Base-by-base conservation (phyloP, 2,888 invertebrate species). In the Troides aeacus region DNA sequence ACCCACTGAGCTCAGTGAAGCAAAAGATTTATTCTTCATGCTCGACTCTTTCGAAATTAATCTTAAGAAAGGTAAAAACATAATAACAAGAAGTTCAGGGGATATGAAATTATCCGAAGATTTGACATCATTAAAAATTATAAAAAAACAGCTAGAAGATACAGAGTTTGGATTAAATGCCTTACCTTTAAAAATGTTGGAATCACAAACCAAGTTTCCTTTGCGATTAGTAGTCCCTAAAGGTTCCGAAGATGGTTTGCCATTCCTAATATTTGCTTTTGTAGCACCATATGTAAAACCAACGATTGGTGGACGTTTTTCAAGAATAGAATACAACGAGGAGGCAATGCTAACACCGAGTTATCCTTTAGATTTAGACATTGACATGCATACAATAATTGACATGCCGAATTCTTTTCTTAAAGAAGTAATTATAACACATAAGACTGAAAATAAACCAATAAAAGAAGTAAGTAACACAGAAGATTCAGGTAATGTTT, bases 361-460 rank as follows among this genome's bases (percentile, higher is more conserved):
- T n/a, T 97, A 94, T 92, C 97, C 97, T 53, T 93, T 97, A 80
- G 96, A 97, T 81, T 94, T 95, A 74, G 87, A 88, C 24, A 91
- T 95, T 75, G 89, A 94, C 68, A 93, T 94, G 65, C 87, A 77
- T 59, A 80, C 83, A 67, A 72, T 92, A 68, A 84, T 89, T 75
- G 79, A 81, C 53, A 74, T 92, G 61, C 90, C 92, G 3, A 92
- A 92, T 74, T 80, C 85, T 21, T 76, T 90, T 59, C 73, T 90
- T 0, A 91, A 88, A 78, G 87, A 90, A 69, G 74, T 89, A 46
- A 72, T 76, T 10, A 77, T 92, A 1, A 84, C 83, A 2, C 88
- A 90, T 69, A 92, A 92, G 68, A 65, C 30, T 70, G 73, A 72
- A 70, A 70, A 24, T 30, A 66, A 70, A 58, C 30, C 53, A 30